phyloP scores from a whole-genome alignment of 2,797 vertebrate species.

The Hipposideros larvatus region DNA sequence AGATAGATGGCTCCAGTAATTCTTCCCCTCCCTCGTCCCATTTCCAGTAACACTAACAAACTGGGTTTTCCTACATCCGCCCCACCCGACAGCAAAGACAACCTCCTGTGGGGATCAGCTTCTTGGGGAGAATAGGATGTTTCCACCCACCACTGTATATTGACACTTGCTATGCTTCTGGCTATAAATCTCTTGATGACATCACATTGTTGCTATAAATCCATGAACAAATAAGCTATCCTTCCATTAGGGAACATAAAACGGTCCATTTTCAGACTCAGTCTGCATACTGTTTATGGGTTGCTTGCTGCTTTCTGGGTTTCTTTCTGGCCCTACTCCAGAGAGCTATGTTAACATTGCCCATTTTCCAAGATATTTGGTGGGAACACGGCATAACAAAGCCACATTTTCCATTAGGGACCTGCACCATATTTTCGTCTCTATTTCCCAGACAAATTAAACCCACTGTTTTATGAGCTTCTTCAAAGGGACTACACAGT shows the following conservation, averaged over 20 bases:
- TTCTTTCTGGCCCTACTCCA: slow-evolving; percentile 88
- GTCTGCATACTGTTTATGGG: slow-evolving; percentile 91
- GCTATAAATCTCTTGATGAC: slow-evolving; percentile 88
- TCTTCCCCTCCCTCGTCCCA: slow-evolving; percentile 83
- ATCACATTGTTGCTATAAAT: slow-evolving; percentile 90
- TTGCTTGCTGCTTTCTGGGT: slow-evolving; percentile 87
- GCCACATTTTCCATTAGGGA: slow-evolving; percentile 88
- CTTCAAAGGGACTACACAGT: slow-evolving; percentile 87
- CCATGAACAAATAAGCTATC: slow-evolving; percentile 90
- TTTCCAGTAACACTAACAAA: slow-evolving; percentile 89
- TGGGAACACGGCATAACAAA: slow-evolving; percentile 86
- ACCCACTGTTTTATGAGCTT: slow-evolving; percentile 87
- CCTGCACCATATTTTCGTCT: slow-evolving; percentile 79
- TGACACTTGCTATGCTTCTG: slow-evolving; percentile 88
- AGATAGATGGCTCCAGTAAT: slow-evolving; percentile 83
- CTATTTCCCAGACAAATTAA: slow-evolving; percentile 88
- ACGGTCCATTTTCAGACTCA: slow-evolving; percentile 88
- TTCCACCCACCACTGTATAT: slow-evolving; percentile 88
- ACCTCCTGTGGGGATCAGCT: slow-evolving; percentile 80
- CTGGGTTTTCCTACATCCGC: slow-evolving; percentile 87
- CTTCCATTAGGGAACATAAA: slow-evolving; percentile 90
- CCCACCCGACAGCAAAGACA: slow-evolving; percentile 87
- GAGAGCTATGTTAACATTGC: slow-evolving; percentile 88
- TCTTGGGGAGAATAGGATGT: slow-evolving; percentile 89
- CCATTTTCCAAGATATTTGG: slow-evolving; percentile 89